Evolutionary conservation across 2,888 invertebrate species (phyloP).

Genomic region (Miltochrista miniata): DNA sequence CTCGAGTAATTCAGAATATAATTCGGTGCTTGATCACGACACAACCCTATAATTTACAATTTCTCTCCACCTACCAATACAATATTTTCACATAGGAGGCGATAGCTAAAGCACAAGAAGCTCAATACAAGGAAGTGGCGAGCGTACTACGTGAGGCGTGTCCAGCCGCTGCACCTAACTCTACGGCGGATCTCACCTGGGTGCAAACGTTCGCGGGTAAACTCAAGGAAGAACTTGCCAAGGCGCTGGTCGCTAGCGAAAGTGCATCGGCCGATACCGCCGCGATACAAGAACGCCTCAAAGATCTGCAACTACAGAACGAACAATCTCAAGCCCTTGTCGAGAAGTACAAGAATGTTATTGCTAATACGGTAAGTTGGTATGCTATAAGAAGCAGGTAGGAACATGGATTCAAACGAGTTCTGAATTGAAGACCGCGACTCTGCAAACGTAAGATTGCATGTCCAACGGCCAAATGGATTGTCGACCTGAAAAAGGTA

Average conservation of each 20-base stretch:
- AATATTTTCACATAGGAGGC: conserved; percentile 53
- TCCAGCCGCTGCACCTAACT: conserved; percentile 51
- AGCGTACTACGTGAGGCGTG: conserved; percentile 59
- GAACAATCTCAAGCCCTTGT: conserved; percentile 86
- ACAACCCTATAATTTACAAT: no score
- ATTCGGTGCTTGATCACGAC: no score
- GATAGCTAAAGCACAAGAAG: conserved; percentile 79
- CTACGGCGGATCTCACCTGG: conserved; percentile 52
- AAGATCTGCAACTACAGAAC: conserved; percentile 84
- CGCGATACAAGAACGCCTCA: conserved; percentile 49
- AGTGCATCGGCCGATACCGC: conserved; percentile 10
- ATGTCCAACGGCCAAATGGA: no score
- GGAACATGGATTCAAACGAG: no score
- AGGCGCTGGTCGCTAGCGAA: background rate
- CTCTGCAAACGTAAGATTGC: no score
- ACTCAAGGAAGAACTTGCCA: conserved; percentile 50
- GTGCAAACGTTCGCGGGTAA: conserved; percentile 62
- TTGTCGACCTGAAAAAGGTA: no score
- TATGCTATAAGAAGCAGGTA: no score
- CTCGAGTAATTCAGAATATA: no score
- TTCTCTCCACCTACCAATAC: no score
- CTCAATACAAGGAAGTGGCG: conserved; percentile 85
- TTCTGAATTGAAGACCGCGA: no score
- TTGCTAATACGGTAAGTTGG: background rate
- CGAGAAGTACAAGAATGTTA: conserved; percentile 88